Evolutionary conservation across 1,140 invertebrate genomes (phyloP).

Genomic region (Drosophila gunungcola): DNA sequence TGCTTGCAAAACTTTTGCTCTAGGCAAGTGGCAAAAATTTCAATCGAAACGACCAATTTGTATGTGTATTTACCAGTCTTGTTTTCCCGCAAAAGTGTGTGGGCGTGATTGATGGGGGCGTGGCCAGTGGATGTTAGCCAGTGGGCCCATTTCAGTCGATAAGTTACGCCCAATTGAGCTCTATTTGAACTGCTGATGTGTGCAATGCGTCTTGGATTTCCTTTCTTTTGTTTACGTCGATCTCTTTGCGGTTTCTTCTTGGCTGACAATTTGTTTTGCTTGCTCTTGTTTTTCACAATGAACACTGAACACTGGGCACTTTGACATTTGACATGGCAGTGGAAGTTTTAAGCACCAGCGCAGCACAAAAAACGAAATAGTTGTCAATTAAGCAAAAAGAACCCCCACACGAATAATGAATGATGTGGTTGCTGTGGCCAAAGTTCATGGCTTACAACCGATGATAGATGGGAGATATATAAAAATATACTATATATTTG

Average conservation of each 20-base stretch:
- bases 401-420: slow-evolving; percentile 39
- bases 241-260: slow-evolving; percentile 37
- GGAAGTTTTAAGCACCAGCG: slow-evolving; percentile 50
- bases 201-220: slow-evolving; percentile 53
- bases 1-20: slow-evolving; percentile 30
- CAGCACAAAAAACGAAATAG: slow-evolving; percentile 51
- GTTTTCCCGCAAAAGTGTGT: neutral
- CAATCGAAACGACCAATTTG: slow-evolving; percentile 34
- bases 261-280: slow-evolving; percentile 34
- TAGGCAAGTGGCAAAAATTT: slow-evolving; percentile 49
- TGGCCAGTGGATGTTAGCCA: slow-evolving; percentile 2
- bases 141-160: slow-evolving; percentile 43
- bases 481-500: slow-evolving; percentile 13
- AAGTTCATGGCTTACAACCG: slow-evolving; percentile 46
- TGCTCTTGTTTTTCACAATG: slow-evolving; percentile 9
- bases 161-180: slow-evolving; percentile 50
- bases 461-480: slow-evolving; percentile 38
- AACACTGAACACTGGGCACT: slow-evolving; percentile 37
- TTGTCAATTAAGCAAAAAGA: slow-evolving; percentile 63
- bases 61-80: slow-evolving; percentile 28
- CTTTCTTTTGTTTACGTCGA: slow-evolving; percentile 45
- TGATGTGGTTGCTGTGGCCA: slow-evolving; percentile 48
- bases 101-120: slow-evolving; percentile 48
- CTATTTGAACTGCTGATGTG: slow-evolving; percentile 64
- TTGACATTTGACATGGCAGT: slow-evolving; percentile 69